Percentiles rank a stretch among this genome's conserved stretches.
These are phyloP conservation scores for Stercorarius parasiticus DNA, from an alignment of 2,113 vertebrate genomes.

Conservation along the genomic window DNA sequence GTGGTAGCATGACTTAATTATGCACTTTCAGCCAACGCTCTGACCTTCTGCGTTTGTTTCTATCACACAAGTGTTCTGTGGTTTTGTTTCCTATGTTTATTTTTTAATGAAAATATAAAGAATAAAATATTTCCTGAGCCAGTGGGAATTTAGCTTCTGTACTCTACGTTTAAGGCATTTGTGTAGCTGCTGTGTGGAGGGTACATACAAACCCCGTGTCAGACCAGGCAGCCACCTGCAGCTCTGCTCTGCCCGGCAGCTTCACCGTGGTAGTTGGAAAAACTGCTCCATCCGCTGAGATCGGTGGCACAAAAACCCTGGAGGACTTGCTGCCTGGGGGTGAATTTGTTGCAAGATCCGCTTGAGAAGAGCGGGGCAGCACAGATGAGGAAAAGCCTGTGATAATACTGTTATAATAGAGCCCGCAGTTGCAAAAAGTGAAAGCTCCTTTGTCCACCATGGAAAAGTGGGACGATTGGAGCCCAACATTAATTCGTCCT, in stretches of 20 bases:
- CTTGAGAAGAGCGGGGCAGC: background rate
- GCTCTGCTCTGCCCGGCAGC: background rate
- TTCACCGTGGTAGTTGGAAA: background rate
- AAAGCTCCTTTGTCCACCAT: background rate
- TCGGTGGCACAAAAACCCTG: background rate
- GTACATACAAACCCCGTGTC: background rate
- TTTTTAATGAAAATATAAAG: constrained; percentile 78
- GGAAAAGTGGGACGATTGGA: background rate
- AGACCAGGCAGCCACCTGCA: background rate
- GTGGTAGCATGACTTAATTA: constrained; percentile 49
- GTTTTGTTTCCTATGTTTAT: constrained; percentile 79
- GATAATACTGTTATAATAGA: background rate
- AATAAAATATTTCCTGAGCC: constrained; percentile 68
- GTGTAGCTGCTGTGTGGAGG: rapidly evolving
- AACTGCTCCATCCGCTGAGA: background rate
- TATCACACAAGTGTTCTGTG: constrained; percentile 67
- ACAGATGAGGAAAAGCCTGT: background rate
- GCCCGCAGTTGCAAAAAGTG: background rate
- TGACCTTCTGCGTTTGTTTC: constrained; percentile 60
- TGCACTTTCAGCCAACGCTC: constrained; percentile 66
- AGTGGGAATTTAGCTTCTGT: background rate
- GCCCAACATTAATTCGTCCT: background rate
- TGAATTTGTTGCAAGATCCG: background rate
- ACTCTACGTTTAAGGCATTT: background rate
- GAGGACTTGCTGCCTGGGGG: background rate